Evolutionary conservation across 2,113 vertebrate species (phyloP), one percentile per base, ranked within the genome.

Genomic region (Pygoscelis adeliae): DNA sequence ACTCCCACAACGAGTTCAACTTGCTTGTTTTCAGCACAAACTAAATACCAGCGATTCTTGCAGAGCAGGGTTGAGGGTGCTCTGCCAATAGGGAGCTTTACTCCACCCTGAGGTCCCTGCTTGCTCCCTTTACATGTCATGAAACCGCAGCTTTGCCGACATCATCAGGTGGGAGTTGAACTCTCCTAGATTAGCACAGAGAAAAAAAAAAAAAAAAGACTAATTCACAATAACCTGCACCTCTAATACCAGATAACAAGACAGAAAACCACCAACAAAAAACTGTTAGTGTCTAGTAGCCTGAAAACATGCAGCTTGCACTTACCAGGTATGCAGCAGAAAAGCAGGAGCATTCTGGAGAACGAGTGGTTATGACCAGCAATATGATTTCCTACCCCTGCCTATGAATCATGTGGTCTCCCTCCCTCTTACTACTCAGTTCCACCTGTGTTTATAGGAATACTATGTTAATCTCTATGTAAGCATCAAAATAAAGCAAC

Each of bases 401-500:
- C 56, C 89, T 76, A 14, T 32, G 65, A 85, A 90, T 88, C 95
- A 88, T 49, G 38, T 34, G 59, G 44, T 32, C 77, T 90, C 87
- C 90, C 84, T 95, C 79, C 88, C 90, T 86, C 92, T 66, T 5
- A 65, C 19, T 50, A 34, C 87, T 42, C 46, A 15, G 62, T 94
- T 52, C 70, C 93, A 96, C 96, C 93, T 90, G 88, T 92, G 88
- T 97, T 96, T 94, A 73, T 50, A 88, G 74, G 87, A 80, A 85
- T 72, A 23, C 34, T 11, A 0, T 1, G 40, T 27, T 88, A 53
- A 90, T 90, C 73, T 90, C 85, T 70, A 12, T 27, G 65, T 3
- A 47, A 82, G 73, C 91, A 93, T 42, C 94, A 94, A 95, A 97
- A 93, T 16, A 73, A 67, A 23, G 70, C 58, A 44, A 49, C 36